Conservation (phyloP, 37 sponge, comb jelly and placozoan genomes). For the Cliona cf. orientalis region DNA sequence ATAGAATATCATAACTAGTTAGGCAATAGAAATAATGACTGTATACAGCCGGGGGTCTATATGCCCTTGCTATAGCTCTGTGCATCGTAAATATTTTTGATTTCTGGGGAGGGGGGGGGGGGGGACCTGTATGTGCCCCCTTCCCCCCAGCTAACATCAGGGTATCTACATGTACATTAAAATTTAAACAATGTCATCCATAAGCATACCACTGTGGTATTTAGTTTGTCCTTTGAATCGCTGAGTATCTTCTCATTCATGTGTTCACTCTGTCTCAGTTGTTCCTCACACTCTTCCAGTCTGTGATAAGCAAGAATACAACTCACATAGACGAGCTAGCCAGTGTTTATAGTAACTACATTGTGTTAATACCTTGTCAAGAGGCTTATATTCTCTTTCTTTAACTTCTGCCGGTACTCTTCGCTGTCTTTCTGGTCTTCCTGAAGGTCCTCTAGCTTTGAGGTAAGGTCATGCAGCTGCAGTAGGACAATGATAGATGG, state of each 20-base stretch:
- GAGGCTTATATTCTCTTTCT: slow-evolving; percentile 39
- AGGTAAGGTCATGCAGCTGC: slow-evolving; percentile 60
- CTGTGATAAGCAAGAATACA: slow-evolving; percentile 1
- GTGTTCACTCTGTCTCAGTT: slow-evolving; percentile 20
- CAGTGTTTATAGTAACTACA: background rate
- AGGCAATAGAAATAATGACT: no score
- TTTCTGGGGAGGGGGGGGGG: no score
- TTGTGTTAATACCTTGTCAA: slow-evolving; percentile 25
- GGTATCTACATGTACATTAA: background rate
- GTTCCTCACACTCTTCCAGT: slow-evolving; percentile 32
- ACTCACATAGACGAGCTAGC: background rate
- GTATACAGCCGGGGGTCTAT: no score
- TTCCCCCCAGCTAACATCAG: background rate
- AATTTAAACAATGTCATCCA: background rate
- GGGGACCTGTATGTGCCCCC: background rate
- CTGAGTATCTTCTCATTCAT: slow-evolving; percentile 14
- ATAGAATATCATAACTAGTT: no score
- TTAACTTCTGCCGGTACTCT: slow-evolving; percentile 14
- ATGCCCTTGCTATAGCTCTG: no score
- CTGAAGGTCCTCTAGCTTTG: slow-evolving; percentile 37
- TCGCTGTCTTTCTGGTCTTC: slow-evolving; percentile 39
- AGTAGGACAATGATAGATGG: no score
- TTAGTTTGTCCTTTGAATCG: slow-evolving; percentile 13
- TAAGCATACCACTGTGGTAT: slow-evolving; percentile 16
- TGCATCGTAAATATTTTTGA: background rate